These are phyloP conservation scores for Leptinotarsa texana DNA, from an alignment of 1,140 invertebrate genomes.

Conservation along the genomic window DNA sequence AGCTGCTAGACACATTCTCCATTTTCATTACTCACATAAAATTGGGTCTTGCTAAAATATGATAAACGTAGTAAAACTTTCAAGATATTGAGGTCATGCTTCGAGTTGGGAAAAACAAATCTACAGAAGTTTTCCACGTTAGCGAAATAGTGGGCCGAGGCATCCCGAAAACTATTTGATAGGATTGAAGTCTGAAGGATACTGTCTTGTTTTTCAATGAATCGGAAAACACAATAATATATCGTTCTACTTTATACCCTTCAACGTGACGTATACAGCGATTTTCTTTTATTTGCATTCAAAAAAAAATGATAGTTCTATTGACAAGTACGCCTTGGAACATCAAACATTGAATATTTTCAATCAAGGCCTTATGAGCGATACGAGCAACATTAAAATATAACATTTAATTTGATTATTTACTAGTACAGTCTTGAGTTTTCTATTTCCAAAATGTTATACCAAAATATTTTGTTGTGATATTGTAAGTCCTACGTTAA, in stretches of 20 bases:
- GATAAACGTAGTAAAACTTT: conserved; percentile 32
- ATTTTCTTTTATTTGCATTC: neutral
- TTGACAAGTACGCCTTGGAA: too few species aligned
- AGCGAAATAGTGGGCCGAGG: conserved; percentile 17
- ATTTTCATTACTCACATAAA: conserved; percentile 1
- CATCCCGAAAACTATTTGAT: conserved; percentile 23
- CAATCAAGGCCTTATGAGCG: too few species aligned
- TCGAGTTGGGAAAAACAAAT: conserved; percentile 21
- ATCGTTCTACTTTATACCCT: neutral
- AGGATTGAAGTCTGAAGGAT: conserved; percentile 22
- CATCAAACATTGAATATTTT: too few species aligned
- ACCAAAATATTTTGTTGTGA: too few species aligned
- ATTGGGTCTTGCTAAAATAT: conserved; percentile 27
- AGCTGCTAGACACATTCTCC: too few species aligned
- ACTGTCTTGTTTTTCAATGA: neutral
- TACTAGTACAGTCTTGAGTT: too few species aligned
- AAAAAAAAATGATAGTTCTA: too few species aligned
- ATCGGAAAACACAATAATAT: neutral
- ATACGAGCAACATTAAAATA: too few species aligned
- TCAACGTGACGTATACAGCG: neutral
- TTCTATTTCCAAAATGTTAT: too few species aligned
- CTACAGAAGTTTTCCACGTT: neutral
- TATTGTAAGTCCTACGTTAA: too few species aligned
- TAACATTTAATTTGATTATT: too few species aligned
- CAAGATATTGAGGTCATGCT: conserved; percentile 22